Percentiles rank a stretch among this genome's conserved stretches.
Evolutionary conservation across 1,140 invertebrate species (phyloP).

Genomic region (Manduca sexta): DNA sequence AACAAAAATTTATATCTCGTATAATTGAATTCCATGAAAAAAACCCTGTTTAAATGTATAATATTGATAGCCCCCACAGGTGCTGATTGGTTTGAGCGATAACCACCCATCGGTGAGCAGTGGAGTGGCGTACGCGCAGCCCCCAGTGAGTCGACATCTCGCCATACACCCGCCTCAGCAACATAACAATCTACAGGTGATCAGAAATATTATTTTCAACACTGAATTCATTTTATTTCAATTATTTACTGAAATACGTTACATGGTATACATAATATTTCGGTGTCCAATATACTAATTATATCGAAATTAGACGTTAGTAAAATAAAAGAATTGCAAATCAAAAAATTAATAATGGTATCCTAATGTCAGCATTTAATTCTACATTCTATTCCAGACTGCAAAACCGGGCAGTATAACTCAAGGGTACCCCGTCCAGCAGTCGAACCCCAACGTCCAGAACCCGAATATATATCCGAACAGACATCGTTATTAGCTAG

Average conservation of each 20-base stretch:
- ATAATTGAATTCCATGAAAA: too few relatives aligned
- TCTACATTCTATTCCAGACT: constrained; percentile 26
- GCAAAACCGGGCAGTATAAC: constrained; percentile 66
- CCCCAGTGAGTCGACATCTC: constrained; percentile 38
- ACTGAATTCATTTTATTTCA: background rate
- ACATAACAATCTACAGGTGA: constrained; percentile 49
- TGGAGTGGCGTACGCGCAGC: constrained; percentile 46
- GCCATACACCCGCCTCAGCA: constrained; percentile 38
- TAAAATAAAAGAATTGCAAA: too few relatives aligned
- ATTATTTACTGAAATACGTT: too few relatives aligned
- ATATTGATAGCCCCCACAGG: constrained; percentile 32
- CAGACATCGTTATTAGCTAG: constrained; percentile 63
- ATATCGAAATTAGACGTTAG: too few relatives aligned
- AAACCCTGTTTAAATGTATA: background rate
- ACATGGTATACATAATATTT: too few relatives aligned
- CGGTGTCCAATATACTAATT: too few relatives aligned
- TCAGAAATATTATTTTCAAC: background rate
- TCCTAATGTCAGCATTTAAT: too few relatives aligned
- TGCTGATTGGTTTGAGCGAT: constrained; percentile 57
- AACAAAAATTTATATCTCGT: too few relatives aligned
- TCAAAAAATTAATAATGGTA: too few relatives aligned
- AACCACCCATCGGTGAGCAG: constrained; percentile 49
- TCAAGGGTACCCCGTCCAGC: constrained; percentile 67
- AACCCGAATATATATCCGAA: constrained; percentile 64
- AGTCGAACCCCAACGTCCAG: constrained; percentile 60